Percentiles rank a stretch among this genome's conserved stretches.
These are phyloP conservation scores for Lochmaea crataegi DNA, from an alignment of 2,888 invertebrate genomes.

Conservation along the genomic window DNA sequence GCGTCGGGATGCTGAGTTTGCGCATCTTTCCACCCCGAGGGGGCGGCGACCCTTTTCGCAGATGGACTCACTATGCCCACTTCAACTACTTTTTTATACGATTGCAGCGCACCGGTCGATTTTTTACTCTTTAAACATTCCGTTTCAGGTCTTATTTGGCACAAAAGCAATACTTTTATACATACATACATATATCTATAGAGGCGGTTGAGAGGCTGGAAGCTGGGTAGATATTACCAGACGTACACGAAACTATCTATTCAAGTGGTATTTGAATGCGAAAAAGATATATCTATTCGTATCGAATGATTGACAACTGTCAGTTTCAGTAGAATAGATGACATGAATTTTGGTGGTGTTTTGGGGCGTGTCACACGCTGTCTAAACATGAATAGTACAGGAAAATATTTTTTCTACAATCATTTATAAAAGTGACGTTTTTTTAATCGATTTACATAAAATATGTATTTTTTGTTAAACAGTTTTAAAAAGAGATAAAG, in stretches of 20 bases:
- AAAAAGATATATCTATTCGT: constrained; percentile 1
- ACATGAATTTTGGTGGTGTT: not conserved
- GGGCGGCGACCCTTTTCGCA: constrained; percentile 47
- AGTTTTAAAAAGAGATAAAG: no score
- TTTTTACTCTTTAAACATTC: constrained; percentile 37
- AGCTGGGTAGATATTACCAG: not conserved
- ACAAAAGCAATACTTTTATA: constrained; percentile 21
- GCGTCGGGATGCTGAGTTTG: constrained; percentile 59
- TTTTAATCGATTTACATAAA: no score
- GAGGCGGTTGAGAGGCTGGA: constrained; percentile 3
- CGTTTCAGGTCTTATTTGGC: constrained; percentile 34
- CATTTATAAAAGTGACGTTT: no score
- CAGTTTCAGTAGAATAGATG: not conserved
- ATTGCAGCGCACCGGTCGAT: constrained; percentile 40
- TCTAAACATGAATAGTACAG: not conserved
- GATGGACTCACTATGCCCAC: constrained; percentile 44
- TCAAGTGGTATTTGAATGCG: not conserved
- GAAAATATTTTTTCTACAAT: no score
- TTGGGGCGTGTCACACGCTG: constrained; percentile 7
- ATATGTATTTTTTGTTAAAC: no score
- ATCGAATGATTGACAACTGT: constrained; percentile 3
- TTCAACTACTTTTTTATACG: constrained; percentile 45
- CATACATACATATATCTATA: not conserved
- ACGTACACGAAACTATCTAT: not conserved
- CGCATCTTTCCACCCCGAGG: constrained; percentile 49